phyloP scores from a whole-genome alignment of 2,797 vertebrate species.

The Alcedo atthis region DNA sequence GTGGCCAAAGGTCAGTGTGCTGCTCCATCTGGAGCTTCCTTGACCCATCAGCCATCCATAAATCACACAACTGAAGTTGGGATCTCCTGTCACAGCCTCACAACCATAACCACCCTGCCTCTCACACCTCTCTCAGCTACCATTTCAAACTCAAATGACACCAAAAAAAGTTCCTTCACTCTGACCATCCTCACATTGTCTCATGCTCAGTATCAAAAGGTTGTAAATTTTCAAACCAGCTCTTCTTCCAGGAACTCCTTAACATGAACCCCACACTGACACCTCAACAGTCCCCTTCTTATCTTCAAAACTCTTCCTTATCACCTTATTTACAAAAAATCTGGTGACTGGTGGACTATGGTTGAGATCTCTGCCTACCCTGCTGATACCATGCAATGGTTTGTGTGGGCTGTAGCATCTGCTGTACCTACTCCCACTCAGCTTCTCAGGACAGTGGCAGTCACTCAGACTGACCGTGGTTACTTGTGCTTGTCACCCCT shows the following conservation, averaged over 20 bases:
- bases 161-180: not conserved
- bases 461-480: not conserved
- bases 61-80: not conserved
- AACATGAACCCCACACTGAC: not conserved
- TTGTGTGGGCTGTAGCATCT: not conserved
- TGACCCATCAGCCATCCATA: not conserved
- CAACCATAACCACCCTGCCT: not conserved
- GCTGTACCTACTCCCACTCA: not conserved
- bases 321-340: not conserved
- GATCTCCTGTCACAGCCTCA: not conserved
- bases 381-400: not conserved
- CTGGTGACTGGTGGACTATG: not conserved
- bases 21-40: not conserved
- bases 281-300: not conserved
- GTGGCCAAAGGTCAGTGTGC: accelerated
- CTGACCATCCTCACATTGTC: not conserved
- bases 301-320: not conserved
- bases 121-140: not conserved
- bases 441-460: not conserved
- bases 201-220: not conserved
- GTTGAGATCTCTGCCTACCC: not conserved
- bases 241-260: not conserved
- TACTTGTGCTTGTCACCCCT: not conserved
- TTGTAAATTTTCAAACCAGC: not conserved
- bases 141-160: not conserved